Conservation (phyloP, 1,140 invertebrate species). For the Anadara kagoshimensis region DNA sequence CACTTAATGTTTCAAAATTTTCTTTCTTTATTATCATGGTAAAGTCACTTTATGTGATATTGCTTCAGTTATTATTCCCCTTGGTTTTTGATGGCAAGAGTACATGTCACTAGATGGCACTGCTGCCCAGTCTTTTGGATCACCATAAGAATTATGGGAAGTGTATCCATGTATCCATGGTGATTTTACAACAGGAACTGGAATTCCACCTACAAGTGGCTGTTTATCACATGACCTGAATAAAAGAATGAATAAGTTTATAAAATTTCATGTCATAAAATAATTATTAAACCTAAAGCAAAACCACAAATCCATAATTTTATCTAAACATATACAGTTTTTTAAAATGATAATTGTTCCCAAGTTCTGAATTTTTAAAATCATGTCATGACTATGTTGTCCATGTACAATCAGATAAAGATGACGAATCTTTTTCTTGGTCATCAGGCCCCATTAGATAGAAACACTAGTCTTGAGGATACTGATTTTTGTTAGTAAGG, state of each 20-base stretch:
- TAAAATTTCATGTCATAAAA: not conserved
- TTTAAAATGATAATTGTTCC: not conserved
- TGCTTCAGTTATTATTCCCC: slow-evolving; percentile 40
- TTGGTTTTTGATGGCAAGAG: slow-evolving; percentile 51
- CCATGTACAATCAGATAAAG: too few species aligned
- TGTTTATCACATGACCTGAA: slow-evolving; percentile 66
- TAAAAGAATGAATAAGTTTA: slow-evolving; percentile 5
- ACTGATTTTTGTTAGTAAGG: too few species aligned
- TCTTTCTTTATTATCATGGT: slow-evolving; percentile 23
- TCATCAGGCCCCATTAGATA: too few species aligned
- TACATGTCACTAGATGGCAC: slow-evolving; percentile 50
- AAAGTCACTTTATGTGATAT: slow-evolving; percentile 54
- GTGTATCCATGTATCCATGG: slow-evolving; percentile 55
- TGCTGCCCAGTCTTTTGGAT: slow-evolving; percentile 50
- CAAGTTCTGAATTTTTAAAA: not conserved
- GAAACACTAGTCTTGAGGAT: too few species aligned
- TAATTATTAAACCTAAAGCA: too few species aligned
- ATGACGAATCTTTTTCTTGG: too few species aligned
- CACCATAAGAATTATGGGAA: slow-evolving; percentile 44
- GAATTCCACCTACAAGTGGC: slow-evolving; percentile 58
- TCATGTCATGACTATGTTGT: not conserved
- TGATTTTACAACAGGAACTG: slow-evolving; percentile 70
- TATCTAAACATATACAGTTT: not conserved
- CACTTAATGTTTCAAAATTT: not conserved
- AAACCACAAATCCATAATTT: not conserved